These are phyloP conservation scores for Andricus curvator DNA, from an alignment of 2,888 invertebrate species.

Conservation along the genomic window DNA sequence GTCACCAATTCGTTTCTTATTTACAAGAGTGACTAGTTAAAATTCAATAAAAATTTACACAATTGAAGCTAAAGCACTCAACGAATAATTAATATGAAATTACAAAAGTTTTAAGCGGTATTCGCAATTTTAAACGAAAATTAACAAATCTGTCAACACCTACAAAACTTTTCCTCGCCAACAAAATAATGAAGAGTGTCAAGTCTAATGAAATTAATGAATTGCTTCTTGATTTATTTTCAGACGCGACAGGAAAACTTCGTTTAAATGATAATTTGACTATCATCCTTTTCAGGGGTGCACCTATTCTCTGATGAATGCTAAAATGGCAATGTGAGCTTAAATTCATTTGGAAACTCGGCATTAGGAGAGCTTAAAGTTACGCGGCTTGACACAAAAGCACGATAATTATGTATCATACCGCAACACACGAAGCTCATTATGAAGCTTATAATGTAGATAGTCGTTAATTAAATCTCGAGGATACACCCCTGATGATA, in stretches of 20 bases:
- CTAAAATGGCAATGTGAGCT: constrained; percentile 25
- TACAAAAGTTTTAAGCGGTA: too few species aligned
- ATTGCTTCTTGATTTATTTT: background rate
- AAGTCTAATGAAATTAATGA: background rate
- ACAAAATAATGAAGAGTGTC: too few species aligned
- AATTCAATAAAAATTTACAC: too few species aligned
- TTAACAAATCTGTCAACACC: background rate
- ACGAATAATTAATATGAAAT: too few species aligned
- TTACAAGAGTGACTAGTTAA: too few species aligned
- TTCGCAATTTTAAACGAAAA: too few species aligned
- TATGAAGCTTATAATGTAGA: constrained; percentile 43
- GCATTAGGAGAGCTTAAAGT: constrained; percentile 42
- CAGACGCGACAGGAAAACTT: background rate
- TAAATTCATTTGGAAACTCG: constrained; percentile 49
- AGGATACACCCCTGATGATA: constrained; percentile 43
- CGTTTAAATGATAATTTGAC: background rate
- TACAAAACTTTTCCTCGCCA: too few species aligned
- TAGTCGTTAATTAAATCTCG: constrained; percentile 51
- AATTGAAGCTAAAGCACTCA: too few species aligned
- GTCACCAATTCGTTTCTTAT: too few species aligned
- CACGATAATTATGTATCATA: constrained; percentile 42
- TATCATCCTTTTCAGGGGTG: background rate
- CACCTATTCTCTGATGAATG: background rate
- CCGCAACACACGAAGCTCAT: constrained; percentile 37
- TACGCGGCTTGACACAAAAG: constrained; percentile 39